Evolutionary conservation across 2,888 invertebrate genomes (phyloP), one percentile per base, ranked within the genome.

Genomic region (Drosophila heteroneura): DNA sequence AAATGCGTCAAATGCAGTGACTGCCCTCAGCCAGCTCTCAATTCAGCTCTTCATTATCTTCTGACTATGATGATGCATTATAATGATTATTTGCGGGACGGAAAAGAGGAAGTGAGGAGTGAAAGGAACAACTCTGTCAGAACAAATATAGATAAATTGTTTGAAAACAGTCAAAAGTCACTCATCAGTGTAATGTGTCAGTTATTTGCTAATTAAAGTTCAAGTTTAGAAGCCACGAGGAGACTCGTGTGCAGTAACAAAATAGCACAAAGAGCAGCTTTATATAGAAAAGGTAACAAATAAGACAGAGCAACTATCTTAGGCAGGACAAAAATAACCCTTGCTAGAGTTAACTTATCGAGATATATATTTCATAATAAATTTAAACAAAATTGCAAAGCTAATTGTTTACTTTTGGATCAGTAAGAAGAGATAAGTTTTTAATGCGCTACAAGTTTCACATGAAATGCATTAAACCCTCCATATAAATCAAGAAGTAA

Each of bases 11-110:
- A 62, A 60, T 61, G 62, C 67, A 60, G n/a, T 58, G 30, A n/a
- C 49, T 33, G 52, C 32, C 7, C 53, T 9, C 47, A 56, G 65
- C 19, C 2, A 37, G 33, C 16, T 28, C 22, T 54, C 35, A 26
- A 26, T 35, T 63, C 62, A 65, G 32, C 33, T 44, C 51, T 67
- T 67, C 52, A 67, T 67, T 73, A 74, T 77, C 44, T 33, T 52
- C 10, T n/a, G 22, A 26, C 3, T 52, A 35, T 28, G 9, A 22
- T n/a, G 19, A 10, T 41, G 60, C 37, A 30, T 71, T 28, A 64
- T 56, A 39, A 47, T 49, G 51, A 72, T 44, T 49, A 57, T 60
- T 71, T 57, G 44, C 14, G 33, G 33, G 33, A 1, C 14, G 33
- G 33, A 49, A 22, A 3, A 7, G 44, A 22, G 44, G 39, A 51